A percentile compares a stretch with the other conserved stretches of the same genome.
These are phyloP conservation scores for Cistogaster globosa DNA, from an alignment of 2,888 invertebrate genomes.

Conservation along the genomic window DNA sequence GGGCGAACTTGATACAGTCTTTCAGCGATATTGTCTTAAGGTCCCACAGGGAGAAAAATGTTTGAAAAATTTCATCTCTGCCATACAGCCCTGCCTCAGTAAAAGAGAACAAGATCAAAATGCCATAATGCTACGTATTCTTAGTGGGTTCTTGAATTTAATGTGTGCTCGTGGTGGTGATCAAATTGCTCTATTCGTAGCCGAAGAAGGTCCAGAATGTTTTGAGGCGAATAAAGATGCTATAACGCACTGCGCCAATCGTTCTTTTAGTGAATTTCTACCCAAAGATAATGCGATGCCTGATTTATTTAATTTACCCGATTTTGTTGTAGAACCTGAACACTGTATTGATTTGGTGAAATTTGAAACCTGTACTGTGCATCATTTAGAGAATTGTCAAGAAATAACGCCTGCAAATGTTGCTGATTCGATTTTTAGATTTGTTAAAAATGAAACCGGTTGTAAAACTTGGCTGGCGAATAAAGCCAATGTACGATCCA, in stretches of 20 bases:
- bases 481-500: conserved; percentile 74
- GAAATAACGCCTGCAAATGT: conserved; percentile 92
- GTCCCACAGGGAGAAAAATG: conserved; percentile 83
- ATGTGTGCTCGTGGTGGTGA: conserved; percentile 91
- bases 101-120: conserved; percentile 86
- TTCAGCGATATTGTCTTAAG: conserved; percentile 89
- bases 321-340: conserved; percentile 85
- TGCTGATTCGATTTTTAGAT: conserved; percentile 89
- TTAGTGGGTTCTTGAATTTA: conserved; percentile 87
- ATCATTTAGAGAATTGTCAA: conserved; percentile 85
- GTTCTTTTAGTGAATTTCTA: conserved; percentile 85
- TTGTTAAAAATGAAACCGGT: conserved; percentile 87
- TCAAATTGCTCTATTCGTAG: conserved; percentile 91
- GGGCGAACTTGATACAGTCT: conserved; percentile 88
- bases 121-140: conserved; percentile 86
- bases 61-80: conserved; percentile 85
- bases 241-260: conserved; percentile 86
- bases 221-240: conserved; percentile 85
- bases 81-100: conserved; percentile 87
- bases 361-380: conserved; percentile 80
- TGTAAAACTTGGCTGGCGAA: conserved; percentile 83
- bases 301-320: conserved; percentile 83
- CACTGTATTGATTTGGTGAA: conserved; percentile 81
- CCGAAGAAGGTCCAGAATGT: conserved; percentile 92
- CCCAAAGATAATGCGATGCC: conserved; percentile 81